These are phyloP conservation scores for Ophion obscuratus DNA, from an alignment of 2,888 invertebrate genomes.

Conservation along the genomic window DNA sequence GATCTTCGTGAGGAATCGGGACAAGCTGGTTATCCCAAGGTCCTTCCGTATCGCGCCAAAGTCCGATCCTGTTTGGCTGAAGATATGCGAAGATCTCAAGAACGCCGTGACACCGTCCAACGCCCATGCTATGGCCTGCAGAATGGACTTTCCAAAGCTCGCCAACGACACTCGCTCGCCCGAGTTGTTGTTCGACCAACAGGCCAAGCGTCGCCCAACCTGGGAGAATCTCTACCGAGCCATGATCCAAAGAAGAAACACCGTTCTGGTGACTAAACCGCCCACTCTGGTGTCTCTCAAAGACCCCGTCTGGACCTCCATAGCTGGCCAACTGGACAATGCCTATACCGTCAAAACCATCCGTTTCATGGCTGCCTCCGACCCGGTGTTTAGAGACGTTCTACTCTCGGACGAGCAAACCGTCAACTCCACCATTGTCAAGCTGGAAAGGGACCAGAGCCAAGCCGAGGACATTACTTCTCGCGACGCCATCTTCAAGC, in stretches of 20 bases:
- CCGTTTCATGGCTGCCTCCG: not conserved
- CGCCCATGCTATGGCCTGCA: not conserved
- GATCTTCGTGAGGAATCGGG: not conserved
- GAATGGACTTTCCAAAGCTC: not conserved
- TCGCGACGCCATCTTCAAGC: not conserved
- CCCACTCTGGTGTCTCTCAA: not conserved
- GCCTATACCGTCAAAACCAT: not conserved
- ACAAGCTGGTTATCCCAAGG: not conserved
- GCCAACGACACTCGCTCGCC: not conserved
- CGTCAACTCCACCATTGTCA: not conserved
- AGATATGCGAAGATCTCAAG: not conserved
- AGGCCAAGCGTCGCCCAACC: not conserved
- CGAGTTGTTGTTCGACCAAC: not conserved
- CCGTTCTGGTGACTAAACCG: not conserved
- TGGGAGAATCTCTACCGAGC: not conserved
- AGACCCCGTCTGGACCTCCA: constrained; percentile 3
- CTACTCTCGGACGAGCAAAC: not conserved
- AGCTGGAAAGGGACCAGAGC: not conserved
- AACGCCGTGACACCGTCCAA: not conserved
- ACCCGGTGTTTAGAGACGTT: not conserved
- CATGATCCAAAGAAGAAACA: not conserved
- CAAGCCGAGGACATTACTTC: not conserved
- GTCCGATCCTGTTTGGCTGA: not conserved
- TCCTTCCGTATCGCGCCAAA: not conserved
- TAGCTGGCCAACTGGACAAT: not conserved